Evolutionary conservation across 1,140 invertebrate genomes (phyloP).

Genomic region (Augochlora pura): DNA sequence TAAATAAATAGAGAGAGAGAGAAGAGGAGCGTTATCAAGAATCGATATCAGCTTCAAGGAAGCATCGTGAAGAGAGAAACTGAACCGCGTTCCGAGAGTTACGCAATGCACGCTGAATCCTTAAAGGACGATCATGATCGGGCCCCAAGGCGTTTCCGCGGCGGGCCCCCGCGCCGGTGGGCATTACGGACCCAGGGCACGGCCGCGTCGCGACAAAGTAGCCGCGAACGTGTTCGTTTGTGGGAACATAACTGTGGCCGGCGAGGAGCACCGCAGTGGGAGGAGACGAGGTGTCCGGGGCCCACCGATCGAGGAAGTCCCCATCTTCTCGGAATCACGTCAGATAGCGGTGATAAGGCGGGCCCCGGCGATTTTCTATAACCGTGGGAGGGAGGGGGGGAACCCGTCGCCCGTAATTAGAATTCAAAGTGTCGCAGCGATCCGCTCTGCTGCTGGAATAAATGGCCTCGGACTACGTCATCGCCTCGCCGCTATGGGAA

Average conservation of each 20-base stretch:
- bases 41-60: too few relatives aligned
- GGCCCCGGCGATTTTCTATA: conserved; percentile 42
- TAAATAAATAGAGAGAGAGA: too few relatives aligned
- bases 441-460: conserved; percentile 16
- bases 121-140: conserved; percentile 40
- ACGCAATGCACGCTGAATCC: conserved; percentile 46
- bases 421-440: conserved; percentile 25
- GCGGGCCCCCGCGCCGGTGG: neutral
- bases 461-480: conserved; percentile 22
- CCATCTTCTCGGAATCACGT: conserved; percentile 49
- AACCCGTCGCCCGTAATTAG: conserved; percentile 29
- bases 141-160: conserved; percentile 27
- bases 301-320: conserved; percentile 48
- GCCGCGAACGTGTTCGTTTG: conserved; percentile 38
- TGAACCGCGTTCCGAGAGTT: conserved; percentile 36
- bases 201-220: conserved; percentile 41
- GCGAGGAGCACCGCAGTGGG: too few relatives aligned
- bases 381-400: too few relatives aligned
- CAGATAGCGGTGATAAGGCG: conserved; percentile 53
- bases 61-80: neutral
- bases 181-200: conserved; percentile 31
- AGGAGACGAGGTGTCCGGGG: conserved; percentile 27
- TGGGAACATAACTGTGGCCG: conserved; percentile 35
- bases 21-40: too few relatives aligned
- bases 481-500: conserved; percentile 17